Conservation (phyloP, 2,797 vertebrate species). For the Sternotherus odoratus region DNA sequence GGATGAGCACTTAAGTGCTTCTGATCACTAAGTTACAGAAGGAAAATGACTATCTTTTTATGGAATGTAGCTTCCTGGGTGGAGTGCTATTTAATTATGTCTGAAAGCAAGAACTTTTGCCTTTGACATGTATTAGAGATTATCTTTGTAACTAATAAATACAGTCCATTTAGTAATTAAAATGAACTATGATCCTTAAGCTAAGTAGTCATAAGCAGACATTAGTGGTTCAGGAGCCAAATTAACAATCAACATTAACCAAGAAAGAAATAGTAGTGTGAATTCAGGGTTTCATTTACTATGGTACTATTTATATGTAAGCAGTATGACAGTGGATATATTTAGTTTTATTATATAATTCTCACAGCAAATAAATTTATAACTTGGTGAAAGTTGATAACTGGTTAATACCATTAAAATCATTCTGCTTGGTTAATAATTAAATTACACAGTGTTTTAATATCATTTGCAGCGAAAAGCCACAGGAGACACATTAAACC, state of each 20-base stretch:
- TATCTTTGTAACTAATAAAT: neutral
- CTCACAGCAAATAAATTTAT: neutral
- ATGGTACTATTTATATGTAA: neutral
- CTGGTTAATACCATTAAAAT: neutral
- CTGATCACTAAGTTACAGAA: neutral
- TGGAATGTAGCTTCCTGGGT: neutral
- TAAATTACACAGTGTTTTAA: neutral
- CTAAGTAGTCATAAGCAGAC: neutral
- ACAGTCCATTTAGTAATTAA: neutral
- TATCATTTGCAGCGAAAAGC: neutral
- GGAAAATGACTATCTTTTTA: neutral
- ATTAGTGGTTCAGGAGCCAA: neutral
- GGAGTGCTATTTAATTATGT: neutral
- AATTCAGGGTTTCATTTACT: neutral
- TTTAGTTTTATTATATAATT: neutral
- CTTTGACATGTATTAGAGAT: constrained; percentile 1
- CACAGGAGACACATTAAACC: neutral
- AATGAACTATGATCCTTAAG: neutral
- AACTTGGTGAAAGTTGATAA: neutral
- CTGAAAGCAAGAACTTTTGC: neutral
- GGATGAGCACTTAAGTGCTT: neutral
- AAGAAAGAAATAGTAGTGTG: neutral
- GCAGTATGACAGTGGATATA: neutral
- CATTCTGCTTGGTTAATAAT: neutral
- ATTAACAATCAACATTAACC: neutral